Evolutionary conservation across 1,140 invertebrate species (phyloP).

Genomic region (Cherax quadricarinatus): DNA sequence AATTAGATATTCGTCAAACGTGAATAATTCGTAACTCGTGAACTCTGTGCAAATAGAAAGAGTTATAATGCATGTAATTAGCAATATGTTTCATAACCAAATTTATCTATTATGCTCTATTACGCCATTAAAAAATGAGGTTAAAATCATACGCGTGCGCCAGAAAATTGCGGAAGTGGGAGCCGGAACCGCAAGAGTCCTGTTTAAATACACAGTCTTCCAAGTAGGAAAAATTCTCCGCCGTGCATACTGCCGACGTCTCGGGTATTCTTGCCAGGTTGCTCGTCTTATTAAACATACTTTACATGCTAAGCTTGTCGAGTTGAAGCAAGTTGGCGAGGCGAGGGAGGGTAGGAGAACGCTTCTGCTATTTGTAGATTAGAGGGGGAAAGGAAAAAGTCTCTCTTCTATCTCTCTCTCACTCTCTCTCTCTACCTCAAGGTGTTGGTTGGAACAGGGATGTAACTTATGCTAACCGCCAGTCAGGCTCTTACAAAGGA

Average conservation of each 20-base stretch:
- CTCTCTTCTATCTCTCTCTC: background rate
- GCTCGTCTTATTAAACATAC: constrained; percentile 50
- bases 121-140: background rate
- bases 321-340: constrained; percentile 32
- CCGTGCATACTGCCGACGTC: constrained; percentile 16
- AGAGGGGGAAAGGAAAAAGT: background rate
- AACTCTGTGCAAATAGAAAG: too few species aligned
- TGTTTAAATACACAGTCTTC: constrained; percentile 49
- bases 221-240: constrained; percentile 37
- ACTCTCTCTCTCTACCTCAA: background rate
- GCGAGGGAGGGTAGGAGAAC: background rate
- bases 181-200: background rate
- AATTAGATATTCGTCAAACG: too few species aligned
- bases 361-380: constrained; percentile 17
- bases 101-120: background rate
- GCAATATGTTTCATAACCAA: too few species aligned
- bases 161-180: background rate
- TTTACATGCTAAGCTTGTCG: constrained; percentile 35
- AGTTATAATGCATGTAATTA: too few species aligned
- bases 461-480: background rate
- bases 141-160: background rate
- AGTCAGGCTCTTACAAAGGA: background rate
- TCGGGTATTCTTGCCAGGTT: constrained; percentile 40
- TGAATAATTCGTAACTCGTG: too few species aligned
- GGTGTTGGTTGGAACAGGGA: background rate